A percentile compares a stretch with the other conserved stretches of the same genome.
Evolutionary conservation across 2,888 invertebrate species (phyloP).

Genomic region (Sinelater perroti): DNA sequence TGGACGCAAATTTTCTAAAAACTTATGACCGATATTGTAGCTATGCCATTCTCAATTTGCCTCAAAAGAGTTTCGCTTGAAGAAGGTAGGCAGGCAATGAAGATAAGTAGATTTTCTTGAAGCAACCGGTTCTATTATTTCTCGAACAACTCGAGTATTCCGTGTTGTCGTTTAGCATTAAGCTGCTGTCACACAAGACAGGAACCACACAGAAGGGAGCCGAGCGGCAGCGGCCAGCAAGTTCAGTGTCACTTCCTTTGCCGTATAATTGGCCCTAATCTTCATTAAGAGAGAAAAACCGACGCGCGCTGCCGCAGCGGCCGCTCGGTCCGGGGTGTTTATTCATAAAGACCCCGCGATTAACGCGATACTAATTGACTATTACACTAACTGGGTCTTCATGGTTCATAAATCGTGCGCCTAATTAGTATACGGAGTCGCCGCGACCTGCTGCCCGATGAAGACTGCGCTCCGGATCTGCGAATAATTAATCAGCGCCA

Average conservation of each 20-base stretch:
- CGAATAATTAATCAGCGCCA: conserved; percentile 30
- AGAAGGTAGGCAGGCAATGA: too few relatives aligned
- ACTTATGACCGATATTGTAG: too few relatives aligned
- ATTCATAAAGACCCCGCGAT: conserved; percentile 45
- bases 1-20: too few relatives aligned
- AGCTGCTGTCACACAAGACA: too few relatives aligned
- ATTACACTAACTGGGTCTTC: conserved; percentile 49
- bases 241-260: conserved; percentile 12
- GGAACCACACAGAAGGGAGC: too few relatives aligned
- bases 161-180: too few relatives aligned
- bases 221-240: too few relatives aligned
- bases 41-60: too few relatives aligned
- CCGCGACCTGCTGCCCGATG: conserved; percentile 34
- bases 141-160: too few relatives aligned
- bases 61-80: too few relatives aligned
- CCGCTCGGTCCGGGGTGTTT: conserved; percentile 39
- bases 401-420: conserved; percentile 51
- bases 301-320: conserved; percentile 12
- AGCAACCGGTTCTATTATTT: too few relatives aligned
- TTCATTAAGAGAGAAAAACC: conserved; percentile 1
- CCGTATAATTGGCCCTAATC: conserved; percentile 1
- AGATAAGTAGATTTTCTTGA: too few relatives aligned
- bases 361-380: conserved; percentile 51
- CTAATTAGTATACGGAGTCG: conserved; percentile 47
- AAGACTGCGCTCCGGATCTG: conserved; percentile 30